Percentiles rank a stretch among this genome's conserved stretches.
These are phyloP conservation scores for Pteronotus mesoamericanus DNA, from an alignment of 2,797 vertebrate genomes.

Conservation along the genomic window DNA sequence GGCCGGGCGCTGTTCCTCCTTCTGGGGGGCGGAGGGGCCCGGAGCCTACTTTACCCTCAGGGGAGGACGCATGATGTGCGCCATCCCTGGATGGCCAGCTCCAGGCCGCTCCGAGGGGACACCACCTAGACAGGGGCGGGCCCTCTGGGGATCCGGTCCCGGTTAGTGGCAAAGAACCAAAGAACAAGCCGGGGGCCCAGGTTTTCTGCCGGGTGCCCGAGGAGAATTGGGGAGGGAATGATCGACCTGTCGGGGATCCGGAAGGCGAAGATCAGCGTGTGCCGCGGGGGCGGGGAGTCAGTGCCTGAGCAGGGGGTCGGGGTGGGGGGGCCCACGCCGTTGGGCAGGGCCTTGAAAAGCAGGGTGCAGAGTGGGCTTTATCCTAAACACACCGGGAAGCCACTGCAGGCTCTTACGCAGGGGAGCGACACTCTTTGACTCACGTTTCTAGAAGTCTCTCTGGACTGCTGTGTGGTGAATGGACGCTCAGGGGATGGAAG, in stretches of 20 bases:
- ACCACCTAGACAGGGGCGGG: too few relatives aligned
- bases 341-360: background rate
- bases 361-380: background rate
- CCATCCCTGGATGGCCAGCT: background rate
- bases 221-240: background rate
- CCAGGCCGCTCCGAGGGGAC: background rate
- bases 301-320: fast-evolving
- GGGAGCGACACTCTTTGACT: background rate
- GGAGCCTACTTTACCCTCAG: background rate
- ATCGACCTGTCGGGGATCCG: too few relatives aligned
- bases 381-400: background rate
- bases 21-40: background rate
- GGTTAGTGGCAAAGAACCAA: background rate
- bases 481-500: background rate
- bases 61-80: background rate
- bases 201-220: fast-evolving
- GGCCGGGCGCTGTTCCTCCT: fast-evolving
- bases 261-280: too few relatives aligned
- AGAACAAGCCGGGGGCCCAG: background rate
- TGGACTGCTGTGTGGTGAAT: too few relatives aligned
- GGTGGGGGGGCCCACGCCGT: background rate
- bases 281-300: background rate
- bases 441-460: background rate
- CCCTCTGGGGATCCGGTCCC: background rate
- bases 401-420: background rate